Evolutionary conservation across 2,797 vertebrate genomes (phyloP), one percentile per base, ranked within the genome.

Genomic region (Octomys mimax): DNA sequence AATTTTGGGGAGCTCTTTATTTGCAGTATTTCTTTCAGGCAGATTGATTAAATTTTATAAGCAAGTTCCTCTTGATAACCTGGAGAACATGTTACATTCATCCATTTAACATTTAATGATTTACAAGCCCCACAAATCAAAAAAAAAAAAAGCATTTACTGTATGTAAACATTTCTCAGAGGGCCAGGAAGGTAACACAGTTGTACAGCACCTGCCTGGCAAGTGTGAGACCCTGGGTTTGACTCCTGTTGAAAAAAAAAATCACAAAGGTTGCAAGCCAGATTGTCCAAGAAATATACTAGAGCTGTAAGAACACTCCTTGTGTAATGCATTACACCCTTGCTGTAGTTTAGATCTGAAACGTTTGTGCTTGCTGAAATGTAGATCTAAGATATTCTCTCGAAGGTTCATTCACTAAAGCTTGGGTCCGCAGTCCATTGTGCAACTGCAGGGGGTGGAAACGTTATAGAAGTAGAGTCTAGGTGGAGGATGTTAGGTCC

Each of bases 51-150:
- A 59, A 1, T 61, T 91, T 93, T 66, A 66, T 73, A 36, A 94
- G 93, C 64, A 61, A 79, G 49, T 28, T 91, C 26, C 16, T 78
- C 39, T 66, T 39, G 42, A 21, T 2, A 79, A n/a, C 28, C 16
- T 73, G 36, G 66, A 33, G 18, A 26, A 68, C 89, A n/a, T 85
- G 46, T 81, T 70, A 39, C 52, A 92, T 31, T 61, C 33, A 75
- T 42, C 49, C 75, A 62, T 36, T 86, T 82, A 95, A 92, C 42
- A 42, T 8, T 91, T 79, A 89, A 90, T 90, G 59, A 66, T 12
- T 87, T 87, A 88, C 1, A 75, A 79, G 13, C 22, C 10, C 54
- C 31, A 11, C n/a, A n/a, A n/a, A n/a, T n/a, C n/a, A n/a, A n/a
- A n/a, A n/a, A n/a, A n/a, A n/a, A n/a, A n/a, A n/a, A n/a, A n/a